phyloP scores from a whole-genome alignment of 2,113 vertebrate genomes.

The Pelecanoides urinatrix region DNA sequence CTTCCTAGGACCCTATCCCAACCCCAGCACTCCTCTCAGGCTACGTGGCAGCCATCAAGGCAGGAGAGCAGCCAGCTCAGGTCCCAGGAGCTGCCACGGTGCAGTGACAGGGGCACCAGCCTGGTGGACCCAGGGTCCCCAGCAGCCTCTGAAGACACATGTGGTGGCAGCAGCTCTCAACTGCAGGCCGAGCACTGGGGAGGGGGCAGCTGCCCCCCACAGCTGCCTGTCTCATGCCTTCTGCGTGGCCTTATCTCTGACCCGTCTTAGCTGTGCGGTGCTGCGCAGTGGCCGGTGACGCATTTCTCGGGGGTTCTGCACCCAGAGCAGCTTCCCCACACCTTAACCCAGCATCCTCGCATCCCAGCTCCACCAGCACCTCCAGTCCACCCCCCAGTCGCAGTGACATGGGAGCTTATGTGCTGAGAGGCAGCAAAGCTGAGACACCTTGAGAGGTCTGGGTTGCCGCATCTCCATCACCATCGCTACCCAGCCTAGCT shows the following conservation, averaged over 20 bases:
- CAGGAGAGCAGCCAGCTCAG: neutral
- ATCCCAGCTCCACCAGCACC: neutral
- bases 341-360: neutral
- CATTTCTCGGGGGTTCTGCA: neutral
- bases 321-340: neutral
- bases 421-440: neutral
- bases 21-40: neutral
- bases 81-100: neutral
- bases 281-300: neutral
- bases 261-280: neutral
- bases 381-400: fast-evolving
- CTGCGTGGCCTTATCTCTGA: neutral
- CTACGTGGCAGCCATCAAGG: neutral
- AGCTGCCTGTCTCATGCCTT: neutral
- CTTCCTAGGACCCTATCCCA: neutral
- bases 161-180: neutral
- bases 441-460: neutral
- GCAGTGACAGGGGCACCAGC: neutral
- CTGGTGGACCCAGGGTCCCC: neutral
- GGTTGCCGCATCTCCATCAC: neutral
- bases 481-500: neutral
- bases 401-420: fast-evolving
- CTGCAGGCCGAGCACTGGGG: neutral
- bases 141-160: neutral
- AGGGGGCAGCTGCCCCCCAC: neutral